Conservation (phyloP, 2,113 vertebrate genomes). For the Pterocles gutturalis region DNA sequence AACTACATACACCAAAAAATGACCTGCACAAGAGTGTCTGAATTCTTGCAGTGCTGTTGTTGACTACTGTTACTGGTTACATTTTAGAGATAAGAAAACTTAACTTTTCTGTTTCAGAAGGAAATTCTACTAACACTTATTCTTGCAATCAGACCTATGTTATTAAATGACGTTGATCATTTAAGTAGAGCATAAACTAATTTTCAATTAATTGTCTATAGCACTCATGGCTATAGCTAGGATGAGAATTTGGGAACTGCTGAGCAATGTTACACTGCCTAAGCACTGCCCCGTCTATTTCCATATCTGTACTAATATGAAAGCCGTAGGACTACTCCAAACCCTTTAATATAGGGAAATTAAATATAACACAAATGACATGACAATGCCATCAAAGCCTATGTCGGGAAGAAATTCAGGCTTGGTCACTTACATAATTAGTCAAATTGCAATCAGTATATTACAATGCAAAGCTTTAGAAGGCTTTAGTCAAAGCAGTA, state of each 20-base stretch:
- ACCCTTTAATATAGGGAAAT: neutral
- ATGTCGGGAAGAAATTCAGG: neutral
- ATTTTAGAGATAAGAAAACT: neutral
- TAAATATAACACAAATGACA: neutral
- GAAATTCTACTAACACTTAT: neutral
- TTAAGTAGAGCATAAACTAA: neutral
- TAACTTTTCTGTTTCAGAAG: neutral
- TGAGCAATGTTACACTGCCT: neutral
- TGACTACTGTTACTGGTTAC: neutral
- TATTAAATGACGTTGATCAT: neutral
- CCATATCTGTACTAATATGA: neutral
- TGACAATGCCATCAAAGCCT: neutral
- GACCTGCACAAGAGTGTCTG: neutral
- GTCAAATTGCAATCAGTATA: neutral
- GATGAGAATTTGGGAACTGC: neutral
- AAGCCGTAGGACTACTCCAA: neutral
- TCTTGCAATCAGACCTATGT: neutral
- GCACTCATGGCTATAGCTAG: neutral
- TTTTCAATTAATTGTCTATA: neutral
- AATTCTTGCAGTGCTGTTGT: neutral
- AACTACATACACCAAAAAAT: neutral
- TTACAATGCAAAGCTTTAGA: neutral
- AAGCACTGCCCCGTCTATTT: neutral
- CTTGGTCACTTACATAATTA: neutral
- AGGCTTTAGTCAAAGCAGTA: neutral